Evolutionary conservation across 2,888 invertebrate genomes (phyloP).

Genomic region (Caenorhabditis virilis): DNA sequence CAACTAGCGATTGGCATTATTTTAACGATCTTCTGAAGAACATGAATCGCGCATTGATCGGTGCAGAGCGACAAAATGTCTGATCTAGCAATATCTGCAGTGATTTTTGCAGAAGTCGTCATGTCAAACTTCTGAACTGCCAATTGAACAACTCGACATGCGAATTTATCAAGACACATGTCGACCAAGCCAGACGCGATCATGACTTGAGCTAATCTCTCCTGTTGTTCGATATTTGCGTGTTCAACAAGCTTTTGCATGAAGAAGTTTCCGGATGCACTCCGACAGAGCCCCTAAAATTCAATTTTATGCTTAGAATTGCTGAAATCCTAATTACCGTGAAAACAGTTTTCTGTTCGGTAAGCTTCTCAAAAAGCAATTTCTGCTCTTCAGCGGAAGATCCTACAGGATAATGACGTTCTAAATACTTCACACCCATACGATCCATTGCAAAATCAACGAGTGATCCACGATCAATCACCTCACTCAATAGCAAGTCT

Average conservation of each 20-base stretch:
- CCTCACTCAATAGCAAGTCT: constrained; percentile 21
- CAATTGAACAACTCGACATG: constrained; percentile 60
- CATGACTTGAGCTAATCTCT: constrained; percentile 11
- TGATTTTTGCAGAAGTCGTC: not conserved
- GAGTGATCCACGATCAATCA: constrained; percentile 22
- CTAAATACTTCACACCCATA: constrained; percentile 38
- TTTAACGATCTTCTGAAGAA: constrained; percentile 46
- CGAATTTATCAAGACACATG: constrained; percentile 53
- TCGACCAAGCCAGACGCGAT: constrained; percentile 20
- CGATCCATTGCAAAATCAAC: constrained; percentile 42
- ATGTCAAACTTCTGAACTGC: constrained; percentile 41
- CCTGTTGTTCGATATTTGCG: constrained; percentile 20
- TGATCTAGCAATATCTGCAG: not conserved
- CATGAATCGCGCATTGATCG: constrained; percentile 57
- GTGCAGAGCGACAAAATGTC: constrained; percentile 37
- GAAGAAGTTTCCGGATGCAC: constrained; percentile 47
- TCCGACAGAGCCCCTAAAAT: constrained; percentile 33
- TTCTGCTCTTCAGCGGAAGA: constrained; percentile 6
- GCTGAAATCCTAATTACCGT: constrained; percentile 2
- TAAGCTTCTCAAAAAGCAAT: constrained; percentile 25
- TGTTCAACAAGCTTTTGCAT: constrained; percentile 44
- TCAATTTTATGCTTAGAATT: not conserved
- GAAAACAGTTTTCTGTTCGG: constrained; percentile 17
- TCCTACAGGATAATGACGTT: constrained; percentile 17
- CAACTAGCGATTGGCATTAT: constrained; percentile 12